A percentile compares a stretch with the other conserved stretches of the same genome.
These are phyloP conservation scores for Pterois miles DNA, from an alignment of 2,797 vertebrate genomes.

Conservation along the genomic window DNA sequence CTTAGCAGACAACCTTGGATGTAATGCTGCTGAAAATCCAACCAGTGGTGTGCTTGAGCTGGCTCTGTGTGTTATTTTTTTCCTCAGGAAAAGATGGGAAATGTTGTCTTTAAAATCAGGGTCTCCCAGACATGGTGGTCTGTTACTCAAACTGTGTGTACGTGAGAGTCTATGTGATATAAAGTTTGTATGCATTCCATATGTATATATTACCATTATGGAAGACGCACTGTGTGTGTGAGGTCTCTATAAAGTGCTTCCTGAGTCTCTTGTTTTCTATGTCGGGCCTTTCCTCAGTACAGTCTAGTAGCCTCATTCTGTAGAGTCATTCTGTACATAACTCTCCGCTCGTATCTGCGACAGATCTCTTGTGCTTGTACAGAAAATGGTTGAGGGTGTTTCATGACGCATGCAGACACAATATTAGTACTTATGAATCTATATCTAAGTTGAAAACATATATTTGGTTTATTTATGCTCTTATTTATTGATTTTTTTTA, in stretches of 20 bases:
- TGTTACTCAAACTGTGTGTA: constrained; percentile 49
- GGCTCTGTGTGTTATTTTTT: constrained; percentile 59
- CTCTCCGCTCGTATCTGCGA: constrained; percentile 59
- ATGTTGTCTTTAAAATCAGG: constrained; percentile 79
- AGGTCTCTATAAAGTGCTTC: constrained; percentile 84
- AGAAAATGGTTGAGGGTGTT: constrained; percentile 70
- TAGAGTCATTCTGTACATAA: constrained; percentile 70
- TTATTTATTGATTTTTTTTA: constrained; percentile 78
- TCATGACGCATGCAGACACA: constrained; percentile 81
- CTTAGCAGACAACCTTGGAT: background rate
- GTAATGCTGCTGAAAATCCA: constrained; percentile 45
- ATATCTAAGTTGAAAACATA: constrained; percentile 79
- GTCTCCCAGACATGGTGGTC: constrained; percentile 73
- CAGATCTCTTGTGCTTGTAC: constrained; percentile 78
- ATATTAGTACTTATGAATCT: constrained; percentile 75
- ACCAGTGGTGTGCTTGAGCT: constrained; percentile 43
- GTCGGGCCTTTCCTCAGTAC: constrained; percentile 74
- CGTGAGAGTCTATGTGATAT: constrained; percentile 11
- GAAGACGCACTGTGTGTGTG: constrained; percentile 42
- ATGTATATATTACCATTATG: constrained; percentile 39
- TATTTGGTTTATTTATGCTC: constrained; percentile 77
- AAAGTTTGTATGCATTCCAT: constrained; percentile 27
- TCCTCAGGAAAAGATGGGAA: constrained; percentile 79
- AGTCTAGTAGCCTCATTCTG: constrained; percentile 81
- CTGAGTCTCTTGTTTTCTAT: constrained; percentile 79